A percentile compares a stretch with the other conserved stretches of the same genome.
These are phyloP conservation scores for Schrankia costaestrigalis DNA, from an alignment of 2,888 invertebrate species.

Conservation along the genomic window DNA sequence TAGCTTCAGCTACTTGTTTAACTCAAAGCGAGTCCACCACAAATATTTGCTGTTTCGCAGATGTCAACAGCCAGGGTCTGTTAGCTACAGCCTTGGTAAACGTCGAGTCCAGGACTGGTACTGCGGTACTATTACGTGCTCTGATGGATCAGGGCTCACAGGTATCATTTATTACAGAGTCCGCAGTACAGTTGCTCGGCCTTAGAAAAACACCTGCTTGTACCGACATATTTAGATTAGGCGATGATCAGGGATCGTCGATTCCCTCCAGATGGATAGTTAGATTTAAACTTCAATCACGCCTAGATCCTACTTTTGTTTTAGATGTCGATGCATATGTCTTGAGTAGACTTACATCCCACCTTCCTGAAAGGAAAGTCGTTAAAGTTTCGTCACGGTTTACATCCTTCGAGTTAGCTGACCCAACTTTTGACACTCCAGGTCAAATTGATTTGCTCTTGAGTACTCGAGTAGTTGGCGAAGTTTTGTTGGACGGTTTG, in stretches of 20 bases:
- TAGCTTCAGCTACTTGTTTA: not conserved
- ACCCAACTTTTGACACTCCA: conserved; percentile 1
- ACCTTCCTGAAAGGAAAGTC: conserved; percentile 1
- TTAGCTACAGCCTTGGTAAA: conserved; percentile 5
- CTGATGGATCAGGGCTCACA: conserved; percentile 9
- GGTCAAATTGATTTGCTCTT: conserved; percentile 16
- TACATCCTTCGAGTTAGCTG: not conserved
- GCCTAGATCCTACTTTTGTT: conserved; percentile 2
- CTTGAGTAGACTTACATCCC: not conserved
- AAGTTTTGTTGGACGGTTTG: conserved; percentile 14
- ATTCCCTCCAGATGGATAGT: conserved; percentile 1
- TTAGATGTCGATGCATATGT: conserved; percentile 2
- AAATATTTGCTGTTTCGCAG: not conserved
- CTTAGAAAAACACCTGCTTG: not conserved
- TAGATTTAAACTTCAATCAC: conserved; percentile 1
- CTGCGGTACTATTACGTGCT: not conserved
- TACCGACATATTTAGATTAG: conserved; percentile 2
- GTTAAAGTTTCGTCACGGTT: not conserved
- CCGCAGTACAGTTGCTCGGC: conserved; percentile 3
- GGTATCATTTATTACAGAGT: conserved; percentile 2
- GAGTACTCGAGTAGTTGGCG: conserved; percentile 9
- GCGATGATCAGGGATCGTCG: conserved; percentile 1
- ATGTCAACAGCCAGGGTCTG: conserved; percentile 6
- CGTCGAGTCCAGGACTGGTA: conserved; percentile 1
- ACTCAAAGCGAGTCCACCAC: not conserved